Base-by-base conservation (phyloP, 2,888 invertebrate species). In the Nomada hirtipes region DNA sequence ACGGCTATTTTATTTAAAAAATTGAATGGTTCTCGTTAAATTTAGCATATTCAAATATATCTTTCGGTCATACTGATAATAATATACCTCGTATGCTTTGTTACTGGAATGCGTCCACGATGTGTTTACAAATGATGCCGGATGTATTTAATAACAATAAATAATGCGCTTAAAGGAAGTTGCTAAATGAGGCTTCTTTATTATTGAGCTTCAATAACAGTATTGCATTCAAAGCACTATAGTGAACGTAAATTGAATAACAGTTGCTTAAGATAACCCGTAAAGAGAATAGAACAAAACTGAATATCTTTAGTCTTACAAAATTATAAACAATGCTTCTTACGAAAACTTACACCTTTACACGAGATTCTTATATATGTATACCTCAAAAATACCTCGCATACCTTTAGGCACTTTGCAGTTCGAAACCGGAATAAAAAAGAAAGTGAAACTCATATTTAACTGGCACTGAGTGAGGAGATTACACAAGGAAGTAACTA, bases 141-240 rank as follows among this genome's bases (percentile, higher is more conserved):
- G 47, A 70, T 70, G 20, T 50, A 44, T 9, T n/a, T 44, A 53
- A 15, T 53, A 68, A 68, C 29, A 36, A 44, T 36, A 59, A 50
- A 23, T 68, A 36, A 53, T 76, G 63, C 53, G 52, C 26, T 42
- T 11, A 36, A 61, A 61, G 26, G 52, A 44, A 44, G 26, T n/a
- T 36, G 42, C 13, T 52, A 26, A 18, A 57, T 57, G n/a, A 15
- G 20, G 42, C 20, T 50, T n/a, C 50, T 64, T 50, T 50, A 65
- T 20, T 20, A 13, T 10, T 10, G 42, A 71, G 44, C 15, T 64
- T 42, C 7, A 76, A 64, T 64, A 57, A 57, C 42, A 69, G 20
- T 42, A 1, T 44, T 42, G 44, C n/a, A 23, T 20, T 42, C n/a
- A 26, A 9, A 42, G 13, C 20, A 50, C 69, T 60, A 18, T 18